These are phyloP conservation scores for Pempheris klunzingeri DNA, from an alignment of 2,797 vertebrate genomes.

Conservation along the genomic window DNA sequence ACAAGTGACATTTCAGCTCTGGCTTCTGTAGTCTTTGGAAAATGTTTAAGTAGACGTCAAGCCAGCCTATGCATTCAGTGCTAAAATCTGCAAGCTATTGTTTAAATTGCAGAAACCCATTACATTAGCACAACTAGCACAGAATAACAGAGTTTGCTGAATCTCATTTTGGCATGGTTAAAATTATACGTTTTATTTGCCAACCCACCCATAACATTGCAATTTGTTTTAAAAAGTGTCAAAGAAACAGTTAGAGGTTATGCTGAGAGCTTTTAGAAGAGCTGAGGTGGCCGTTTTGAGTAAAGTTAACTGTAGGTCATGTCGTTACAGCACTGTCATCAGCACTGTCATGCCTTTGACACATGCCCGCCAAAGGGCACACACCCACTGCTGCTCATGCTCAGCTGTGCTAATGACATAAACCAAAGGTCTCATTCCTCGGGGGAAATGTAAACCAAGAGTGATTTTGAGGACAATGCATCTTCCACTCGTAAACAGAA, in stretches of 20 bases:
- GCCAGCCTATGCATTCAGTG: constrained; percentile 6
- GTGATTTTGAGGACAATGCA: not conserved
- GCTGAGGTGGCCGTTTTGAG: constrained; percentile 21
- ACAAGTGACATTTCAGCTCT: constrained; percentile 1
- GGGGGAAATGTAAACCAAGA: not conserved
- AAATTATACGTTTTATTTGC: not conserved
- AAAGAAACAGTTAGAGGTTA: constrained; percentile 28
- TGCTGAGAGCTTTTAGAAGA: constrained; percentile 13
- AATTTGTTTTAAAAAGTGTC: constrained; percentile 21
- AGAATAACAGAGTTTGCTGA: constrained; percentile 1
- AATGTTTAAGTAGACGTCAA: constrained; percentile 2
- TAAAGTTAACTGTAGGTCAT: constrained; percentile 42
- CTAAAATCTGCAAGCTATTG: constrained; percentile 10
- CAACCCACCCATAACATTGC: not conserved
- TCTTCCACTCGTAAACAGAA: not conserved
- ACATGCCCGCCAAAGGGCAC: constrained; percentile 32
- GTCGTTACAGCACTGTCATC: constrained; percentile 41
- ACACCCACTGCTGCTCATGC: constrained; percentile 47
- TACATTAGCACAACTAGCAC: not conserved
- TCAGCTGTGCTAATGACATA: constrained; percentile 30
- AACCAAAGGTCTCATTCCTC: constrained; percentile 26
- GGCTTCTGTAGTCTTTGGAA: constrained; percentile 26
- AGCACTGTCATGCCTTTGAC: constrained; percentile 34
- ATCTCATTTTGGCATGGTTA: constrained; percentile 1
- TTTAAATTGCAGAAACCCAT: not conserved